These are phyloP conservation scores for Amia ocellicauda DNA, from an alignment of 2,113 vertebrate genomes.

Conservation along the genomic window DNA sequence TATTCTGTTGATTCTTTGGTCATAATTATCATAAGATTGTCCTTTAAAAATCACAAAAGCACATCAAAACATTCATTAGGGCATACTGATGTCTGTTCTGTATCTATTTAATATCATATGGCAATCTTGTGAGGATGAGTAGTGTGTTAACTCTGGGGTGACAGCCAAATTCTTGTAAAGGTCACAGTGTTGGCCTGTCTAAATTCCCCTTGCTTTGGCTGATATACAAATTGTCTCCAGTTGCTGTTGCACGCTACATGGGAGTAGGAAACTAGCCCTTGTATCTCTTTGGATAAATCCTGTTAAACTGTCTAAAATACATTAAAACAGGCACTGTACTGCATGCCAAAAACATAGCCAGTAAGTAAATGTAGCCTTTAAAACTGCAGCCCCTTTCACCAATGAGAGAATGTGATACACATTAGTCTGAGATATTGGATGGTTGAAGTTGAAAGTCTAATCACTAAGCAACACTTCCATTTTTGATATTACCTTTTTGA, in stretches of 20 bases:
- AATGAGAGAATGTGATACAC: no score
- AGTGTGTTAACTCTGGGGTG: slow-evolving; percentile 33
- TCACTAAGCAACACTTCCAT: no score
- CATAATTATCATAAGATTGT: no score
- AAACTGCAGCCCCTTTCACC: no score
- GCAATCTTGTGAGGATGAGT: slow-evolving; percentile 38
- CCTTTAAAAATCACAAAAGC: slow-evolving; percentile 1
- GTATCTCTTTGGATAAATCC: slow-evolving; percentile 17
- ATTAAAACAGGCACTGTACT: no score
- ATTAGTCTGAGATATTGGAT: no score
- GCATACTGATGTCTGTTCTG: slow-evolving; percentile 27
- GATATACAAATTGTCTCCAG: slow-evolving; percentile 43
- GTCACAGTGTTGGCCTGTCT: slow-evolving; percentile 50
- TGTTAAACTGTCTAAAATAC: no score
- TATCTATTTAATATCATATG: slow-evolving; percentile 43
- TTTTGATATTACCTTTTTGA: no score
- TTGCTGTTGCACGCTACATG: slow-evolving; percentile 27
- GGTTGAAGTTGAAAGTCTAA: no score
- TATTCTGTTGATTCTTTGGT: no score
- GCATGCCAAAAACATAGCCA: no score
- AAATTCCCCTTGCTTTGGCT: slow-evolving; percentile 45
- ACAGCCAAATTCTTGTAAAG: slow-evolving; percentile 46
- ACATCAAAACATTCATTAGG: slow-evolving; percentile 28
- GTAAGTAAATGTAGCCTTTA: no score
- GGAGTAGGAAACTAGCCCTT: slow-evolving; percentile 33